A percentile compares a stretch with the other conserved stretches of the same genome.
phyloP scores from a whole-genome alignment of 2,888 invertebrate species.

The Pasiphila rectangulata region DNA sequence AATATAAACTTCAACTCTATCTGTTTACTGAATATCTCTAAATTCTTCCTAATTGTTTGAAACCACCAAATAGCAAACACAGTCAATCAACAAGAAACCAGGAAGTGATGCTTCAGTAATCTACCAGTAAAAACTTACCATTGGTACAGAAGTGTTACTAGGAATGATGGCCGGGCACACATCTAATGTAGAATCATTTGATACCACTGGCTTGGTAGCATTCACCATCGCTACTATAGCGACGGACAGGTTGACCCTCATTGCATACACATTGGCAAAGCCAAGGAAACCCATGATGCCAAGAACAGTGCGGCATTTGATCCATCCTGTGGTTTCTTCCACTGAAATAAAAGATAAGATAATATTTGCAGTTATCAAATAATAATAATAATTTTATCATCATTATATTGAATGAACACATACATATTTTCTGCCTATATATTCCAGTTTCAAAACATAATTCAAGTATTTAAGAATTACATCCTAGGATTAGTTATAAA shows the following conservation, averaged over 20 bases:
- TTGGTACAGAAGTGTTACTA: constrained; percentile 63
- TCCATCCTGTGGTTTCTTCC: constrained; percentile 83
- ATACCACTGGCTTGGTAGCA: constrained; percentile 81
- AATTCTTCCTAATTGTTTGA: no score
- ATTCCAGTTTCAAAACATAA: no score
- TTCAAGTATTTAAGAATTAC: no score
- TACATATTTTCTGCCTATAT: no score
- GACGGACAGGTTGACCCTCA: constrained; percentile 94
- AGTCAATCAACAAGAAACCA: constrained; percentile 1
- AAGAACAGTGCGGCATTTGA: constrained; percentile 88
- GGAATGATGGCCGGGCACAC: constrained; percentile 78
- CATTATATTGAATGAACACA: no score
- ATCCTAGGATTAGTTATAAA: no score
- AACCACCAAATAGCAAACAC: neutral
- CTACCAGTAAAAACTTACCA: constrained; percentile 49
- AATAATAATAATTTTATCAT: no score
- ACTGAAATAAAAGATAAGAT: constrained; percentile 43
- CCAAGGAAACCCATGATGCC: constrained; percentile 93
- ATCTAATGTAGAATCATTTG: constrained; percentile 81
- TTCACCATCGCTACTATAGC: constrained; percentile 98
- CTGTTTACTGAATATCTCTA: no score
- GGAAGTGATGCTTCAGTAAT: constrained; percentile 12
- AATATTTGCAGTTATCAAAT: neutral
- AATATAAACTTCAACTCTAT: no score
- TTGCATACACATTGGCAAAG: constrained; percentile 93